These are phyloP conservation scores for Loxodonta africana DNA, from an alignment of 2,113 vertebrate species.

Conservation along the genomic window DNA sequence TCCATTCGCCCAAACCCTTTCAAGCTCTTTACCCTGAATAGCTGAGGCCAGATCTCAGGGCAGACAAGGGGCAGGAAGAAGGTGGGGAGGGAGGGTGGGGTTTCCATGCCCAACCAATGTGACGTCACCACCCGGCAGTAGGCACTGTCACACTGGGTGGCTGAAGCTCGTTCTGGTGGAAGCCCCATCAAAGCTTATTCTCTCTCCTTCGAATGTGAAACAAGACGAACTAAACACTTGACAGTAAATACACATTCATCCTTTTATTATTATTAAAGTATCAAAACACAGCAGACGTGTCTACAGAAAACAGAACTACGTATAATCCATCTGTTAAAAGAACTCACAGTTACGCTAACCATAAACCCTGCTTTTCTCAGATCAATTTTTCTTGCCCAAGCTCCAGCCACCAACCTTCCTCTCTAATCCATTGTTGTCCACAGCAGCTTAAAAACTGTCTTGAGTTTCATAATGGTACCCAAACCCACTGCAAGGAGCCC, in stretches of 20 bases:
- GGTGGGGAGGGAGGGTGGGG: neutral
- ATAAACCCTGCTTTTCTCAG: slow-evolving; percentile 75
- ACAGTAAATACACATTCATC: neutral
- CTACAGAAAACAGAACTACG: slow-evolving; percentile 85
- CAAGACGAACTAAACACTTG: neutral
- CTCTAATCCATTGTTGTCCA: slow-evolving; percentile 2
- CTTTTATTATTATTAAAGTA: slow-evolving; percentile 87
- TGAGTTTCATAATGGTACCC: slow-evolving; percentile 13
- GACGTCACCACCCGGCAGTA: neutral
- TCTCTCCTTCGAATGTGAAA: neutral
- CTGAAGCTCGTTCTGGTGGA: neutral
- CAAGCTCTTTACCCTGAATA: neutral
- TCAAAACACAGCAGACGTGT: slow-evolving; percentile 86
- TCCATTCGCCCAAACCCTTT: neutral
- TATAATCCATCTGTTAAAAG: slow-evolving; percentile 79
- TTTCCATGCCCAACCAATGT: neutral
- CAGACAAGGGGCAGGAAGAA: neutral
- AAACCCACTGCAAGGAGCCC: neutral
- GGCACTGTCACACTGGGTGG: neutral
- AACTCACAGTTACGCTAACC: slow-evolving; percentile 59
- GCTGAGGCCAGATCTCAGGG: neutral
- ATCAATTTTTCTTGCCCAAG: neutral
- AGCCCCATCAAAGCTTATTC: neutral
- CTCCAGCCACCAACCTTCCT: neutral
- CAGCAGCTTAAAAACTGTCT: slow-evolving; percentile 34